Base-by-base conservation (phyloP, 2,797 vertebrate species). In the Acanthurus tractus region DNA sequence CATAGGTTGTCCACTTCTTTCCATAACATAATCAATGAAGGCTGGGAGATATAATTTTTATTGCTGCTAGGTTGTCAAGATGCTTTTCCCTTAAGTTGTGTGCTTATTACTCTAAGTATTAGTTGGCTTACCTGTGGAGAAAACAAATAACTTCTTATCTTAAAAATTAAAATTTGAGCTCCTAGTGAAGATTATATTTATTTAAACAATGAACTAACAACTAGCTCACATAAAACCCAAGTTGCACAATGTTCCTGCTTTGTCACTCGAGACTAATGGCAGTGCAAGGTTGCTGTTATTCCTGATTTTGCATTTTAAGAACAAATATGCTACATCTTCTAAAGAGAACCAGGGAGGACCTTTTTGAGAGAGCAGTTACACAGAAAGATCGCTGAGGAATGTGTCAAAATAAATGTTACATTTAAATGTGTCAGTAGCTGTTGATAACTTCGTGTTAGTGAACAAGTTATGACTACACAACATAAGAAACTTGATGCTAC, bases 251-350 rank as follows among this genome's bases (percentile, higher is more conserved):
- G 5, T 18, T 13, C 18, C 7, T 22, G 8, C 7, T 15, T 29
- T 6, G 3, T 81, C 44, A 17, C 36, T 42, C 45, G 25, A 75
- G 38, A 25, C 46, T 45, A 36, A 40, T 15, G 3, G 22, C 38
- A 59, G 23, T 42, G 49, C 18, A 6, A 50, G 10, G 23, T 62
- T 5, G 64, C 36, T 15, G 36, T 29, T 29, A 29, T 67, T 69
- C 48, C 22, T 73, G 38, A 48, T 62, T 72, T 74, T 34, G 36
- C n/a, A 46, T 36, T 29, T 9, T 23, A 23, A 54, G 38, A 38
- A 36, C 58, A 42, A 22, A 55, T 4, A 3, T 45, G 36, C 45
- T 50, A 58, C 42, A 59, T 52, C 1, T 9, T 14, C 66, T 18
- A 34, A 3, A 40, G 8, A 53, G 22, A 42, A 22, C 18, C 20